Conservation (phyloP, 2,888 invertebrate genomes). For the Cremastinae sp. region DNA sequence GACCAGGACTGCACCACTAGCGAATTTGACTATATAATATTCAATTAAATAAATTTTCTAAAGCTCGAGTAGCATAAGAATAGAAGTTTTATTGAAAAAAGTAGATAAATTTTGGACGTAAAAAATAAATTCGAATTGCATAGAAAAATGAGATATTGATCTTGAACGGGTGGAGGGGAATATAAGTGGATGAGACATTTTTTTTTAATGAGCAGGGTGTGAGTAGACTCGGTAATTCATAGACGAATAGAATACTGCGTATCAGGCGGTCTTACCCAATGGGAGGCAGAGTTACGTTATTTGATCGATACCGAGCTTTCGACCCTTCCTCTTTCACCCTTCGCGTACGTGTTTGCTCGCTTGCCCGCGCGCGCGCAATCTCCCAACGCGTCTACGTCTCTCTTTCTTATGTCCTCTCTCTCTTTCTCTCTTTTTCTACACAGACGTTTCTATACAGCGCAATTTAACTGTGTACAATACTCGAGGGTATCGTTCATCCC, state of each 20-base stretch:
- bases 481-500: constrained; percentile 57
- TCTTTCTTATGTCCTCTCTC: background rate
- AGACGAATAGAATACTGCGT: constrained; percentile 47
- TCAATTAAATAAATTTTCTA: too few relatives aligned
- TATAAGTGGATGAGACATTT: background rate
- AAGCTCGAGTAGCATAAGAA: too few relatives aligned
- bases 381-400: background rate
- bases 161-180: too few relatives aligned
- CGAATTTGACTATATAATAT: too few relatives aligned
- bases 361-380: constrained; percentile 23
- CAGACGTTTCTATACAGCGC: background rate
- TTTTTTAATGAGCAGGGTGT: background rate
- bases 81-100: too few relatives aligned
- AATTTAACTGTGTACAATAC: background rate
- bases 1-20: too few relatives aligned
- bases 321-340: constrained; percentile 63
- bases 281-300: constrained; percentile 70
- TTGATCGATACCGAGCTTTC: constrained; percentile 76
- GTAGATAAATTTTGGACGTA: too few relatives aligned
- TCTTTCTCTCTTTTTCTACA: background rate
- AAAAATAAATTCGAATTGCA: too few relatives aligned
- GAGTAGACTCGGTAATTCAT: constrained; percentile 42
- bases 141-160: too few relatives aligned
- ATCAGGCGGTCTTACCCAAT: constrained; percentile 64
- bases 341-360: constrained; percentile 60